phyloP scores from a whole-genome alignment of 1,140 invertebrate species.

The Aphaenogaster ashmeadi region DNA sequence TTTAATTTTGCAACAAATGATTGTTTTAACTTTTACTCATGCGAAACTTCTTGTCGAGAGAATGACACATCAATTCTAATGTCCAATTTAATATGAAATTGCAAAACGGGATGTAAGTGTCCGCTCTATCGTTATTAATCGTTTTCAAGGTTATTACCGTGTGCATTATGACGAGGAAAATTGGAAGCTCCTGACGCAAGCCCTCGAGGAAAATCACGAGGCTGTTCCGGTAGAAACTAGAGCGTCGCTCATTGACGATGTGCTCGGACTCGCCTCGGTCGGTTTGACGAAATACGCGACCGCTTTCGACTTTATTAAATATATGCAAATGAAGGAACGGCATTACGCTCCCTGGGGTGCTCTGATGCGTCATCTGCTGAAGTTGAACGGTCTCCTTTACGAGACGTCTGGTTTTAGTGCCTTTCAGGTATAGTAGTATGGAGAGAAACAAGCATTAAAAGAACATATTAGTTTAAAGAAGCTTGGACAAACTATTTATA shows the following conservation, averaged over 20 bases:
- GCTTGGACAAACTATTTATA: not conserved
- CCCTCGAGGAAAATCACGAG: slow-evolving; percentile 84
- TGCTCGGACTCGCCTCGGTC: slow-evolving; percentile 87
- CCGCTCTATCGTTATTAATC: slow-evolving; percentile 72
- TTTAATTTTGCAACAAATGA: not conserved
- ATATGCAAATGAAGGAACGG: slow-evolving; percentile 88
- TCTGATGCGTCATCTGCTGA: slow-evolving; percentile 86
- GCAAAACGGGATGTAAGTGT: slow-evolving; percentile 75
- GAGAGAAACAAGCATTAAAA: not conserved
- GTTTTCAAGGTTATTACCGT: slow-evolving; percentile 88
- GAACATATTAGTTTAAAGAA: not conserved
- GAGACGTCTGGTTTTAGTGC: slow-evolving; percentile 75
- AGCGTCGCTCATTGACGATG: slow-evolving; percentile 89
- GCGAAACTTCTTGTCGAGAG: not conserved
- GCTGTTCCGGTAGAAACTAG: slow-evolving; percentile 87
- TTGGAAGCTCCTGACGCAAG: slow-evolving; percentile 88
- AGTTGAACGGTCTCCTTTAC: slow-evolving; percentile 83
- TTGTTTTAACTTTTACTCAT: not conserved
- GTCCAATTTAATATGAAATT: not conserved
- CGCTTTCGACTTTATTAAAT: slow-evolving; percentile 89
- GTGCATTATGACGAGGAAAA: slow-evolving; percentile 90
- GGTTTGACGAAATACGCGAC: slow-evolving; percentile 88
- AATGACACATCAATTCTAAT: slow-evolving; percentile 23
- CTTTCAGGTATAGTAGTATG: slow-evolving; percentile 76
- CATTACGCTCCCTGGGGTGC: slow-evolving; percentile 89